Evolutionary conservation across 2,113 vertebrate genomes (phyloP).

Genomic region (Microtus richardsoni): DNA sequence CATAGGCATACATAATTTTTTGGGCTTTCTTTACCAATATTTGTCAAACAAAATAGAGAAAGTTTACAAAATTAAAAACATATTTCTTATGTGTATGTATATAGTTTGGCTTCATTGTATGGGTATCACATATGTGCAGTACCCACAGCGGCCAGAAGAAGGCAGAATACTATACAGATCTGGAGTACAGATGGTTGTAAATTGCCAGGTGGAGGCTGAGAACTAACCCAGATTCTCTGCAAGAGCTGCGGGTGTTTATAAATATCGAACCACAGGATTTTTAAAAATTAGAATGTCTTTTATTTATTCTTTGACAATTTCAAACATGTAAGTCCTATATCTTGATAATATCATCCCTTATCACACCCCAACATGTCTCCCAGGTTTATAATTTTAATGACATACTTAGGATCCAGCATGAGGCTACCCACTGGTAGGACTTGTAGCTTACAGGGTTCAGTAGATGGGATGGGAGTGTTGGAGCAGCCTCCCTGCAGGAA

Average conservation of each 20-base stretch:
- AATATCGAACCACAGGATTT: not conserved
- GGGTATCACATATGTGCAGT: not conserved
- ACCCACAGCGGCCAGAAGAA: not conserved
- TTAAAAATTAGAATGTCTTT: not conserved
- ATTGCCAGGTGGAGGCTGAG: not conserved
- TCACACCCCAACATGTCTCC: not conserved
- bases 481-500: too few species aligned
- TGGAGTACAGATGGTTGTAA: not conserved
- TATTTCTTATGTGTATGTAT: not conserved
- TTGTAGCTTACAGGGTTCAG: too few species aligned
- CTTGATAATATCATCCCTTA: not conserved
- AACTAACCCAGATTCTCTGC: not conserved
- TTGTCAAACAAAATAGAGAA: constrained; percentile 11
- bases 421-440: too few species aligned
- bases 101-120: not conserved
- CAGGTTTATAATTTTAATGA: not conserved
- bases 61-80: not conserved
- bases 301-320: not conserved
- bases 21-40: not conserved
- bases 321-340: not conserved
- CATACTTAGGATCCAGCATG: not conserved
- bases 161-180: not conserved
- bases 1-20: constrained; percentile 15
- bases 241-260: not conserved
- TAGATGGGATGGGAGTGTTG: too few species aligned